Conservation (phyloP, 2,113 vertebrate species). For the Hypocryptadius cinnamomeus region DNA sequence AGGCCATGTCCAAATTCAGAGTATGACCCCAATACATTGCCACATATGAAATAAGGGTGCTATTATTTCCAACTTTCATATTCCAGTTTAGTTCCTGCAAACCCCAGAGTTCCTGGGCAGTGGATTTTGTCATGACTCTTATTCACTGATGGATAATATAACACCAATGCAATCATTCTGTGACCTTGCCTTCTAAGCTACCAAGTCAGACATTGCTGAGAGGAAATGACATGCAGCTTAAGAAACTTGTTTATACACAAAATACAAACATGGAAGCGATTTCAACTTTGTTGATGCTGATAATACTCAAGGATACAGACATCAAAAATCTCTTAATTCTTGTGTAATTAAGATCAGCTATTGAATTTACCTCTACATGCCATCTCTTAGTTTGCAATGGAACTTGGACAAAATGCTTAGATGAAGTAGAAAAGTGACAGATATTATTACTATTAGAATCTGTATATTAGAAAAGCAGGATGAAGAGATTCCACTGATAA, state of each 20-base stretch:
- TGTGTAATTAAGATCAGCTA: neutral
- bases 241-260: constrained; percentile 4
- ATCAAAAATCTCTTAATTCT: neutral
- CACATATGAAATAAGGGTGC: neutral
- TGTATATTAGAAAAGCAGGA: neutral
- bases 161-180: neutral
- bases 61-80: neutral
- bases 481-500: neutral
- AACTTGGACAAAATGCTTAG: neutral
- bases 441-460: neutral
- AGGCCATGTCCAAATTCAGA: neutral
- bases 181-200: neutral
- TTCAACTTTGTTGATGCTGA: neutral
- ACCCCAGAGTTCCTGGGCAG: neutral
- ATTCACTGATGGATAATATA: neutral
- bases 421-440: neutral
- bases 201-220: neutral
- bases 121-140: neutral
- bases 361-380: neutral
- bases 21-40: neutral
- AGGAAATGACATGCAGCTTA: constrained; percentile 24
- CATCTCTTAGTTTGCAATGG: neutral
- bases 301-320: neutral
- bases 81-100: neutral
- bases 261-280: neutral